phyloP scores from a whole-genome alignment of 2,797 vertebrate genomes.

The Rhyacichthys aspro region DNA sequence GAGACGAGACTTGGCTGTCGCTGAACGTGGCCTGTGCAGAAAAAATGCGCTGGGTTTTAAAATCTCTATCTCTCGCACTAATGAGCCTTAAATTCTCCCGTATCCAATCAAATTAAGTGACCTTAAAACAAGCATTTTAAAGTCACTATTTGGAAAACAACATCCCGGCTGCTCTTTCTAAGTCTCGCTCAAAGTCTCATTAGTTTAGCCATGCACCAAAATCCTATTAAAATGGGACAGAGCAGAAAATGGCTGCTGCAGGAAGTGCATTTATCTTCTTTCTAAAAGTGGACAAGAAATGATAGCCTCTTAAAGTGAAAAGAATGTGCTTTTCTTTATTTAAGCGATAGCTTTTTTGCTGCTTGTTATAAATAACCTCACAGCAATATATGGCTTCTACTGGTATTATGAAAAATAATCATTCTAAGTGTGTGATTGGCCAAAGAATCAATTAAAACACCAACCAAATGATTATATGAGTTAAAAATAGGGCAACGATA shows the following conservation, averaged over 20 bases:
- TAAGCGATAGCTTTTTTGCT: too few relatives aligned
- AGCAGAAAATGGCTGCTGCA: background rate
- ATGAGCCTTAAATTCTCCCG: constrained; percentile 8
- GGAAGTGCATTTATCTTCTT: too few relatives aligned
- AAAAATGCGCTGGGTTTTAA: background rate
- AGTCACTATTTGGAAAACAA: constrained; percentile 4
- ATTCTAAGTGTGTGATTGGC: too few relatives aligned
- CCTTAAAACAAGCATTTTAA: constrained; percentile 8
- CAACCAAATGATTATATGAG: too few relatives aligned
- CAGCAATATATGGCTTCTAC: too few relatives aligned
- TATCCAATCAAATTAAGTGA: constrained; percentile 12
- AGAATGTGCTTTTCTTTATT: too few relatives aligned
- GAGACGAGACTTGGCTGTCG: constrained; percentile 6
- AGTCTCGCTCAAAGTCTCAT: constrained; percentile 3
- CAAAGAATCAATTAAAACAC: too few relatives aligned
- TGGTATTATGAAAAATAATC: too few relatives aligned
- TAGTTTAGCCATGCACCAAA: constrained; percentile 4
- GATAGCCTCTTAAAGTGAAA: too few relatives aligned
- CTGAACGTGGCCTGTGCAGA: background rate
- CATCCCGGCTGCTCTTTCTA: background rate
- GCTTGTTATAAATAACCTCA: too few relatives aligned
- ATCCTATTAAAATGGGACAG: background rate
- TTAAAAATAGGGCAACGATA: too few relatives aligned
- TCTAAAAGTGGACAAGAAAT: too few relatives aligned
- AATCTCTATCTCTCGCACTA: constrained; percentile 9